phyloP scores from a whole-genome alignment of 2,797 vertebrate species.

The Bovichtus variegatus region DNA sequence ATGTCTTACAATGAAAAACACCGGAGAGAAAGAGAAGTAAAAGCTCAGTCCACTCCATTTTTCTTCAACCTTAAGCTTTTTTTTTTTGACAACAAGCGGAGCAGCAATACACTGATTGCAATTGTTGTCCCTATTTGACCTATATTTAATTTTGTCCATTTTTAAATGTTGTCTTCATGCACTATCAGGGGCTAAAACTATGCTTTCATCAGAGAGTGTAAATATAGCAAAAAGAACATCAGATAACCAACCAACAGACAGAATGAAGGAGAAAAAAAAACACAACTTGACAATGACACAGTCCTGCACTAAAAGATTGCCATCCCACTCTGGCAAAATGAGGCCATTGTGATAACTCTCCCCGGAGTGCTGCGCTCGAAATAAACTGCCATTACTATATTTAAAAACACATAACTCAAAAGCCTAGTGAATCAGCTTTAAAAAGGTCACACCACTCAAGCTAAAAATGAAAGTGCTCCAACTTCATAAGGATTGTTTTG shows the following conservation, averaged over 20 bases:
- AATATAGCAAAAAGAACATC: constrained; percentile 61
- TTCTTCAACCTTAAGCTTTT: not conserved
- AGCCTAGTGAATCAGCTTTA: constrained; percentile 48
- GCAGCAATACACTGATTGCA: constrained; percentile 22
- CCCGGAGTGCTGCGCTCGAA: constrained; percentile 67
- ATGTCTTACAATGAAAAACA: not conserved
- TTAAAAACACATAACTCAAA: constrained; percentile 76
- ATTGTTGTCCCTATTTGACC: constrained; percentile 47
- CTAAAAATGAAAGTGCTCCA: constrained; percentile 50
- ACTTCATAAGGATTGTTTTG: constrained; percentile 34
- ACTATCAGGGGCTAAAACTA: constrained; percentile 44
- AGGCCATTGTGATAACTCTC: constrained; percentile 80
- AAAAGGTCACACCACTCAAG: constrained; percentile 65
- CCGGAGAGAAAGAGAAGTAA: not conserved
- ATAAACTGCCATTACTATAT: constrained; percentile 79
- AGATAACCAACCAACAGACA: constrained; percentile 53
- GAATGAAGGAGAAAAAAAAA: constrained; percentile 30
- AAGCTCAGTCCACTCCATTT: not conserved
- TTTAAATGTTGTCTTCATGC: constrained; percentile 54
- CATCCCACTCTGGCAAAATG: constrained; percentile 64
- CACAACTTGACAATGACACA: constrained; percentile 66
- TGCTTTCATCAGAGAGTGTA: constrained; percentile 60
- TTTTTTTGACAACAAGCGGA: constrained; percentile 7
- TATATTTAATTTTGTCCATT: constrained; percentile 55
- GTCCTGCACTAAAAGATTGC: constrained; percentile 55